These are phyloP conservation scores for Sebastes kiyomatsui DNA, from an alignment of 2,797 vertebrate species.

Conservation along the genomic window DNA sequence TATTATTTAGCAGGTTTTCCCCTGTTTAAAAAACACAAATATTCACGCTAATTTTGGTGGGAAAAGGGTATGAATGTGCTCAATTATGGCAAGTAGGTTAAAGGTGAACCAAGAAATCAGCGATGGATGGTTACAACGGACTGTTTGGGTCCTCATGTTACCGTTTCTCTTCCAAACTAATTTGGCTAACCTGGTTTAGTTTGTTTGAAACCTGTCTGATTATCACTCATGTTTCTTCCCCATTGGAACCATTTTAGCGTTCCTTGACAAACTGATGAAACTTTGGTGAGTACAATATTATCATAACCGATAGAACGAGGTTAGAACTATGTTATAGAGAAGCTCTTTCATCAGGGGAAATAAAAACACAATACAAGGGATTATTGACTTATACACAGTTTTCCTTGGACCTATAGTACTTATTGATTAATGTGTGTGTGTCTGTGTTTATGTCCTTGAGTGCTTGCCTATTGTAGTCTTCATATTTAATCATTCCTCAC, in stretches of 20 bases:
- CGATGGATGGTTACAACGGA: not conserved
- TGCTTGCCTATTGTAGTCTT: not conserved
- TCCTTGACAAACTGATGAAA: too few relatives aligned
- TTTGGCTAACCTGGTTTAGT: not conserved
- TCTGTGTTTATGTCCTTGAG: not conserved
- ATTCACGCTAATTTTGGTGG: accelerated
- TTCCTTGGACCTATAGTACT: not conserved
- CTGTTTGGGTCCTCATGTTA: accelerated
- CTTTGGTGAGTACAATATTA: not conserved
- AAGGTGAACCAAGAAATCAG: not conserved
- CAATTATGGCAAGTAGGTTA: not conserved
- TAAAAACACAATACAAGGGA: not conserved
- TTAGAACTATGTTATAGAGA: not conserved
- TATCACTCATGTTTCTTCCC: too few relatives aligned
- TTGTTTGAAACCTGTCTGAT: not conserved
- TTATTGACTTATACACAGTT: not conserved
- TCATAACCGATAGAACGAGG: not conserved
- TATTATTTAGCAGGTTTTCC: too few relatives aligned
- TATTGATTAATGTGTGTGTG: not conserved
- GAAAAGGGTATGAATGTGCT: not conserved
- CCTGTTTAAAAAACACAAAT: too few relatives aligned
- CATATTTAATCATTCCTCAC: not conserved
- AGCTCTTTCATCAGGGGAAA: not conserved
- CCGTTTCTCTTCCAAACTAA: not conserved
- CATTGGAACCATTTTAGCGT: too few relatives aligned